Percentiles rank a stretch among this genome's conserved stretches.
Evolutionary conservation across 2,797 vertebrate genomes (phyloP).

Genomic region (Squalus acanthias): DNA sequence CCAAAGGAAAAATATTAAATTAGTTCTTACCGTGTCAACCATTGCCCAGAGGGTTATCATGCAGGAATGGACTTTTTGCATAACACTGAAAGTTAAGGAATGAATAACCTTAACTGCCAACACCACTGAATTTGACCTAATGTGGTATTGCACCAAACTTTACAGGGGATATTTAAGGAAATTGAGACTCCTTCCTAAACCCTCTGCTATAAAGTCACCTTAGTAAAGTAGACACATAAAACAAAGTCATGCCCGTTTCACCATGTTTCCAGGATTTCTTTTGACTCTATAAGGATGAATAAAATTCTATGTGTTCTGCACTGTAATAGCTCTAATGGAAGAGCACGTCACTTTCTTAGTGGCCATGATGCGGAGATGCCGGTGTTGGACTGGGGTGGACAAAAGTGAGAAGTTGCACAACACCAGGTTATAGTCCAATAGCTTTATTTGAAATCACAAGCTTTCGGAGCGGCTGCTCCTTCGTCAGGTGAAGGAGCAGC

Average conservation of each 20-base stretch:
- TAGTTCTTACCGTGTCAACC: not conserved
- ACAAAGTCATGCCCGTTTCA: not conserved
- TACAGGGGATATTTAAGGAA: not conserved
- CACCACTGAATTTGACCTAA: not conserved
- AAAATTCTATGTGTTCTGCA: not conserved
- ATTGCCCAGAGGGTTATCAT: not conserved
- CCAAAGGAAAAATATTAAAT: not conserved
- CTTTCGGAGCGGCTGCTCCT: too few species aligned
- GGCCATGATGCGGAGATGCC: too few species aligned
- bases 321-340: not conserved
- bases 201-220: too few species aligned
- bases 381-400: too few species aligned
- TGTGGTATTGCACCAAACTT: not conserved
- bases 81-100: not conserved
- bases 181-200: not conserved
- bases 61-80: not conserved
- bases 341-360: not conserved
- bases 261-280: not conserved
- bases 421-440: too few species aligned
- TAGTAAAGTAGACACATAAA: not conserved
- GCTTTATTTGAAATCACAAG: too few species aligned
- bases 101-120: slow-evolving; percentile 15
- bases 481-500: too few species aligned
- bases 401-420: too few species aligned
- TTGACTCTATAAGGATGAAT: not conserved